These are phyloP conservation scores for Jaculus jaculus DNA, from an alignment of 2,113 vertebrate genomes.

Conservation along the genomic window DNA sequence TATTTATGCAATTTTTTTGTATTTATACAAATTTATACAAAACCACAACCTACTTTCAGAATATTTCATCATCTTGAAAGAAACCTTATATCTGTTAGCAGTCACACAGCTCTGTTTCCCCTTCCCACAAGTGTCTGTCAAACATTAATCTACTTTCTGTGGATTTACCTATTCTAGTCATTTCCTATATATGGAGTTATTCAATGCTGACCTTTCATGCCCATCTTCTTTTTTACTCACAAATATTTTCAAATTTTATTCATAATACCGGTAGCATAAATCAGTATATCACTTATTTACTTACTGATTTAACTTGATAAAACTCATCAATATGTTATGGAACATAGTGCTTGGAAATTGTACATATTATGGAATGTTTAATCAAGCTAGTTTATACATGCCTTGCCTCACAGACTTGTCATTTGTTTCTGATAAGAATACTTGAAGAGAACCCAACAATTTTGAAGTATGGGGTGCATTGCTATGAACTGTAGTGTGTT, in stretches of 20 bases:
- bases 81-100: background rate
- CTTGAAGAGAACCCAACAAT: background rate
- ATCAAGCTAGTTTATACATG: background rate
- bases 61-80: background rate
- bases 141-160: background rate
- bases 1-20: background rate
- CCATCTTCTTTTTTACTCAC: background rate
- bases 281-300: background rate
- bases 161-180: background rate
- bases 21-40: background rate
- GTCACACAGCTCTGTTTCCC: background rate
- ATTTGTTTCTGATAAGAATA: background rate
- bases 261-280: background rate
- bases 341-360: background rate
- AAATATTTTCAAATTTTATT: background rate
- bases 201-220: background rate
- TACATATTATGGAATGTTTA: background rate
- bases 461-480: background rate
- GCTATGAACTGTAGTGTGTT: background rate
- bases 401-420: background rate
- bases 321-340: background rate
- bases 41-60: background rate
- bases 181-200: background rate
- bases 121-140: background rate
- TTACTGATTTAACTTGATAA: background rate